Percentiles rank a stretch among this genome's conserved stretches.
These are phyloP conservation scores for Melanchra persicariae DNA, from an alignment of 2,888 invertebrate species.

Conservation along the genomic window DNA sequence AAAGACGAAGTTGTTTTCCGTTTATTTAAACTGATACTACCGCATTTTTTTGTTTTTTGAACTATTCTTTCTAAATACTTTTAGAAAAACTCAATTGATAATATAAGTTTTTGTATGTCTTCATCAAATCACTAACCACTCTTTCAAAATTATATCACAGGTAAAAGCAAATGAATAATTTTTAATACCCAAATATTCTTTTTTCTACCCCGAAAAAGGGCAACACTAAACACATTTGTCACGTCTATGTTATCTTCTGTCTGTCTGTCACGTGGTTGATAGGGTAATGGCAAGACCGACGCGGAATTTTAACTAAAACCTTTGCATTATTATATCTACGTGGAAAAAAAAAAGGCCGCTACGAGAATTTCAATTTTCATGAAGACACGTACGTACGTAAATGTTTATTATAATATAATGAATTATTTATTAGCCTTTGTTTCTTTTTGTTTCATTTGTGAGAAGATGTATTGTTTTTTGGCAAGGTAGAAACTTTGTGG, in stretches of 20 bases:
- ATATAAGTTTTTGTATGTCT: no score
- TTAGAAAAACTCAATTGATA: no score
- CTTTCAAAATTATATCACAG: not conserved
- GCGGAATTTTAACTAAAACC: constrained; percentile 81
- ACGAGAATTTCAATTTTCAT: constrained; percentile 72
- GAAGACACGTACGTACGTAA: constrained; percentile 57
- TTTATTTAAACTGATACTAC: not conserved
- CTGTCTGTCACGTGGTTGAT: constrained; percentile 85
- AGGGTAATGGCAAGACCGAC: constrained; percentile 79
- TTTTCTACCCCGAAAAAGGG: constrained; percentile 51
- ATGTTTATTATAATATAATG: constrained; percentile 65
- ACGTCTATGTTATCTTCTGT: constrained; percentile 81
- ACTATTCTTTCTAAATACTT: no score
- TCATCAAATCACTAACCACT: no score
- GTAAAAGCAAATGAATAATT: no score
- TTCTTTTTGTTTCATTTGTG: constrained; percentile 50
- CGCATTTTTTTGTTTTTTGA: no score
- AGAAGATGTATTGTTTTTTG: constrained; percentile 30
- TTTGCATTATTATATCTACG: constrained; percentile 51
- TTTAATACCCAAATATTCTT: not conserved
- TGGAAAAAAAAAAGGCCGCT: constrained; percentile 55
- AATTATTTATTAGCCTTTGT: constrained; percentile 65
- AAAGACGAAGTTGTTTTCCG: not conserved
- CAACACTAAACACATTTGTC: constrained; percentile 79
- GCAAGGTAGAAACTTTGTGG: constrained; percentile 5